Evolutionary conservation across 2,888 invertebrate species (phyloP), one percentile per base, ranked within the genome.

Genomic region (Netelia melanura): DNA sequence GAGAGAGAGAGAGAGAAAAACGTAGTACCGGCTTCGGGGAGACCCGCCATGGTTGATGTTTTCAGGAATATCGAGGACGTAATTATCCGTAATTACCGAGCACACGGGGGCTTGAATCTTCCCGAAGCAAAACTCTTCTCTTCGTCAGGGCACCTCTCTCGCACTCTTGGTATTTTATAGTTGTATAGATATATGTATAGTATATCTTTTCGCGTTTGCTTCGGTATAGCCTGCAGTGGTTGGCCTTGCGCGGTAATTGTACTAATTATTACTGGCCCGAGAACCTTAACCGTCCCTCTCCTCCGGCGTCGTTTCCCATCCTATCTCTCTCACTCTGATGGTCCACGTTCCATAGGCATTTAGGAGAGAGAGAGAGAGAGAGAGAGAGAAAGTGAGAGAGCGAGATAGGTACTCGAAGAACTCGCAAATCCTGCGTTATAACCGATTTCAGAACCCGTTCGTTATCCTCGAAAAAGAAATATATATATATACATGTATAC

Each of bases 1-100:
- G 44, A n/a, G 48, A 54, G 14, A 64, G 61, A 14, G 30, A 44
- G 56, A 23, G 67, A 82, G 72, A 65, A 67, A 74, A 72, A 87
- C 71, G 83, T 83, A 84, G 83, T 75, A 84, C 85, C 84, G 77
- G 85, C 79, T 83, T 87, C 85, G 86, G 87, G 67, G 70, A 86
- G 87, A 86, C 84, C 83, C 87, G 84, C 79, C 80, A 87, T 84
- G 87, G 88, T 85, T 89, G 87, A 87, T 89, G 89, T 85, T 92
- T 93, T 92, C 91, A 92, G 90, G 91, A 92, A 92, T 93, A 93
- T 92, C 93, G 92, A 92, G 92, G 91, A 92, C 92, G 92, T 93
- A 93, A 93, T 93, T 92, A 92, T 92, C 91, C 91, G 88, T 92
- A 93, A 93, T 93, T 93, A 92, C 93, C 89, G 90, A 91, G 91